These are phyloP conservation scores for Lepilemur ruficaudatus DNA, from an alignment of 2,797 vertebrate genomes.

Conservation along the genomic window DNA sequence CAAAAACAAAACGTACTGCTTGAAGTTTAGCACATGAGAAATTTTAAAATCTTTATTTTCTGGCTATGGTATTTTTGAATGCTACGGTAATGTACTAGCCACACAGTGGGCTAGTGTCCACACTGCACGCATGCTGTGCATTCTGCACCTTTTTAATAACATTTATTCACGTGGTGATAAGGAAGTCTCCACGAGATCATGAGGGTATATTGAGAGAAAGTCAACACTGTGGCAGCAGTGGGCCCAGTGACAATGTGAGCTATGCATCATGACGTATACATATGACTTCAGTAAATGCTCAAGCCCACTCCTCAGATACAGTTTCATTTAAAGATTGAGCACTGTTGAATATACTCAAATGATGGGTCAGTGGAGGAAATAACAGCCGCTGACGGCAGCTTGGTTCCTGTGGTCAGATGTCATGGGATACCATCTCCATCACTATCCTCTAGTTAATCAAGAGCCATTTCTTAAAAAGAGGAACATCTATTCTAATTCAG, in stretches of 20 bases:
- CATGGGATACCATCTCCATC: not conserved
- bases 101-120: no score
- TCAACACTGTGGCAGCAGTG: not conserved
- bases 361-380: not conserved
- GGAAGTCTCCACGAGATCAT: not conserved
- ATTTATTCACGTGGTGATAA: not conserved
- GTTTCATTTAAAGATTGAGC: not conserved
- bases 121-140: rapidly evolving
- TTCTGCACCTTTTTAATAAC: not conserved
- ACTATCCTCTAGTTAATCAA: not conserved
- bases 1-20: not conserved
- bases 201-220: not conserved
- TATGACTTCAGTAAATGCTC: not conserved
- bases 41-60: not conserved
- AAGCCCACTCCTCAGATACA: not conserved
- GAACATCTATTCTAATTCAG: not conserved
- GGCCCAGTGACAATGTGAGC: not conserved
- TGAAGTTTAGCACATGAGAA: not conserved
- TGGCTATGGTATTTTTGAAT: not conserved
- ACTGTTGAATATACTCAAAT: not conserved
- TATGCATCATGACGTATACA: not conserved
- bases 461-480: not conserved
- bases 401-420: not conserved
- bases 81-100: no score
- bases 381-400: not conserved